These are phyloP conservation scores for Ploceus nigricollis DNA, from an alignment of 2,113 vertebrate genomes.

Conservation along the genomic window DNA sequence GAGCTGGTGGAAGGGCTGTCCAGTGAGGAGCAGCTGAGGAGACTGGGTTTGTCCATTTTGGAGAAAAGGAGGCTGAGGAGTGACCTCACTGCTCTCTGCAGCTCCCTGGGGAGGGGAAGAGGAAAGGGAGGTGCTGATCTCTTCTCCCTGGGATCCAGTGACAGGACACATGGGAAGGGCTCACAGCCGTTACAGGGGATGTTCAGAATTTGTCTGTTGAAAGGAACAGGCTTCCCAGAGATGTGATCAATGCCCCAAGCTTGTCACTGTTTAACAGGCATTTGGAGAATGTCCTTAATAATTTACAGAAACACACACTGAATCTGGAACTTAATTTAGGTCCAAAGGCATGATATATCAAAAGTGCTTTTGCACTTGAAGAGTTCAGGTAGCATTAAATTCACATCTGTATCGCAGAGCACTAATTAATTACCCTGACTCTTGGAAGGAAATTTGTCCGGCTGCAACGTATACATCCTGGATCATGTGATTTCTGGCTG, in stretches of 20 bases:
- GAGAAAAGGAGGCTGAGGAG: not conserved
- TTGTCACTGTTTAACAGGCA: not conserved
- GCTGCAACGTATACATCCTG: not conserved
- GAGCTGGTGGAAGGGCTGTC: not conserved
- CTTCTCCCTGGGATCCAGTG: not conserved
- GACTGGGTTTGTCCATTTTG: not conserved
- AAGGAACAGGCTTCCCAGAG: not conserved
- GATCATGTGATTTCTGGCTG: not conserved
- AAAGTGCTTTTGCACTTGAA: not conserved
- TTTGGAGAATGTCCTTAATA: not conserved
- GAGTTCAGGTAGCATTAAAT: not conserved
- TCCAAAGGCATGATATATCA: not conserved
- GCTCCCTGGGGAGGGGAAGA: not conserved
- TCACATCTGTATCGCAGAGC: not conserved
- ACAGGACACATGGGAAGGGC: not conserved
- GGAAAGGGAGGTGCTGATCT: not conserved
- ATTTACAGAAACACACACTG: not conserved
- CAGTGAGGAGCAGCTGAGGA: not conserved
- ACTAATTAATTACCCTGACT: not conserved
- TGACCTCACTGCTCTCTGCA: not conserved
- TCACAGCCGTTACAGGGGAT: fast-evolving
- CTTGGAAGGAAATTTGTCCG: not conserved
- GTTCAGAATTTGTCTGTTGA: not conserved
- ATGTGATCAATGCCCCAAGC: not conserved
- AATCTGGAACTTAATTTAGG: not conserved